Conservation (phyloP, 2,797 vertebrate species). For the Oreonectes daqikongensis region DNA sequence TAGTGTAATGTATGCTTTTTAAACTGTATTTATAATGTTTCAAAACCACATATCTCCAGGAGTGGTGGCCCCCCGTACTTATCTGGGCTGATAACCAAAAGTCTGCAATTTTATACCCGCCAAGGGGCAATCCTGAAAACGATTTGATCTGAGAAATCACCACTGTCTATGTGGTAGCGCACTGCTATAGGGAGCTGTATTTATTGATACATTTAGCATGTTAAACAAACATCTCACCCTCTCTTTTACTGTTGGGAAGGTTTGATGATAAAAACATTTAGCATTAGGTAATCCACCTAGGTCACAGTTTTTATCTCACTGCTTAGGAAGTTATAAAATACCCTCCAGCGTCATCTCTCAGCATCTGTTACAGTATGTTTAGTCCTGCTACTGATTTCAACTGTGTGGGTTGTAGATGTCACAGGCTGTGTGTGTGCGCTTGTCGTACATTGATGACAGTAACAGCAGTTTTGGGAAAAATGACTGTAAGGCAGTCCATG, state of each 20-base stretch:
- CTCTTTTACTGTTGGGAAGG: conserved; percentile 14
- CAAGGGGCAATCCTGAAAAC: not conserved
- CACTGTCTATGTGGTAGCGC: not conserved
- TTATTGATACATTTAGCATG: conserved; percentile 20
- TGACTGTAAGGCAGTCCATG: not conserved
- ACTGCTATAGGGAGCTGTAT: not conserved
- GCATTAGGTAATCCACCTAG: conserved; percentile 3
- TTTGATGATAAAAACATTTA: conserved; percentile 16
- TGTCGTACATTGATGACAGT: conserved; percentile 7
- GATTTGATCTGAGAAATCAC: not conserved
- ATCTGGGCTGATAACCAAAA: not conserved
- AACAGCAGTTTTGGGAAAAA: conserved; percentile 14
- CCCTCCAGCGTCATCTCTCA: not conserved
- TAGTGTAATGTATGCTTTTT: too few species aligned
- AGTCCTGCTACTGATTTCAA: not conserved
- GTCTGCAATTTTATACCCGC: not conserved
- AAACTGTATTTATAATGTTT: too few species aligned
- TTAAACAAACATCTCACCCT: conserved; percentile 1
- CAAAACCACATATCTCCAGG: too few species aligned
- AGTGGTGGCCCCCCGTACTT: too few species aligned
- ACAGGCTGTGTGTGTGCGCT: conserved; percentile 12
- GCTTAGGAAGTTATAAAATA: conserved; percentile 22
- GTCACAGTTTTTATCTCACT: conserved; percentile 23
- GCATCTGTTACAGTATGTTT: conserved; percentile 16
- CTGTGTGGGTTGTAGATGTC: conserved; percentile 26